phyloP scores from a whole-genome alignment of 2,113 vertebrate species.

The Salvelinus sp. region DNA sequence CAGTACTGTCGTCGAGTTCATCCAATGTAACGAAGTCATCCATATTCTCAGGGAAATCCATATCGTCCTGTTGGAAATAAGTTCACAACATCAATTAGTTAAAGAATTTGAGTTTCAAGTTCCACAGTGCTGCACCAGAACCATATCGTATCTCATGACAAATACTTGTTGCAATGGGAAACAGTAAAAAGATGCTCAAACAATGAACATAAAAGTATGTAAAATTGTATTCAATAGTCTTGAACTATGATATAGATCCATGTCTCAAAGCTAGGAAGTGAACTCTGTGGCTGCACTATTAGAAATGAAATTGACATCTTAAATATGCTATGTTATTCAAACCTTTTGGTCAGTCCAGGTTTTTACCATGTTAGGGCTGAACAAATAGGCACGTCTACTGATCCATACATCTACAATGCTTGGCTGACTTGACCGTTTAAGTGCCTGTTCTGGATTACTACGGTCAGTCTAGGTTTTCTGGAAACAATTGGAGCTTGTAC shows the following conservation, averaged over 20 bases:
- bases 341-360: background rate
- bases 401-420: background rate
- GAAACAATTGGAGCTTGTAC: too few species aligned
- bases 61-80: slow-evolving; percentile 27
- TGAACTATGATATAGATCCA: background rate
- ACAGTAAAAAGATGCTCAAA: background rate
- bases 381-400: background rate
- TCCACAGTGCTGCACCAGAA: background rate
- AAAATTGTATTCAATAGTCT: background rate
- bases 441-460: too few species aligned
- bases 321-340: background rate
- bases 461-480: too few species aligned
- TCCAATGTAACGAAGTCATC: slow-evolving; percentile 85
- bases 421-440: too few species aligned
- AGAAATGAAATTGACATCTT: background rate
- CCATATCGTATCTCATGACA: background rate
- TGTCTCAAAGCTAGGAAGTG: too few species aligned
- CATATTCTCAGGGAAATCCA: slow-evolving; percentile 77
- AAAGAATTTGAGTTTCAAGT: background rate
- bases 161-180: background rate
- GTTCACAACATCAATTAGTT: background rate
- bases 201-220: background rate
- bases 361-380: background rate
- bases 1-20: slow-evolving; percentile 73
- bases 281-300: background rate